Evolutionary conservation across 2,797 vertebrate species (phyloP).

Genomic region (Pristis pectinata): DNA sequence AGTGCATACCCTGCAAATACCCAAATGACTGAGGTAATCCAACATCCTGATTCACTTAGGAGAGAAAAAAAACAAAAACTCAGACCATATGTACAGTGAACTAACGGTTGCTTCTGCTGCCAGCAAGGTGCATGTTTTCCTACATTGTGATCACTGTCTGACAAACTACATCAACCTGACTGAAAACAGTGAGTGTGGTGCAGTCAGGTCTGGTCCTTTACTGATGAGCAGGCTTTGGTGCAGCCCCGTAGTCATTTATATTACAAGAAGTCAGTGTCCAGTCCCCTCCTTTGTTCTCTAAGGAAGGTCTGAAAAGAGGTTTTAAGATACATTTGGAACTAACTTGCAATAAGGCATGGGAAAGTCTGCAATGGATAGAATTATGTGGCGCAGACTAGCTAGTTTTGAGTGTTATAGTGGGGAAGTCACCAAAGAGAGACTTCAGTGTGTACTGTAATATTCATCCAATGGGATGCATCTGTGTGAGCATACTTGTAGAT

Average conservation of each 20-base stretch:
- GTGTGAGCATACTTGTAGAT: no score
- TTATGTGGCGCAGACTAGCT: no score
- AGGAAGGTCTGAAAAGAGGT: no score
- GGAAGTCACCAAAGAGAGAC: no score
- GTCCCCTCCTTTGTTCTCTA: background rate
- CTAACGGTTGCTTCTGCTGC: background rate
- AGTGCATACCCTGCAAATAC: background rate
- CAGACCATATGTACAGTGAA: constrained; percentile 13
- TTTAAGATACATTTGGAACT: no score
- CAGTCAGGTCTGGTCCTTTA: background rate
- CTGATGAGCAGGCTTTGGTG: background rate
- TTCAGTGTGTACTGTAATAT: no score
- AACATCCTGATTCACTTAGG: constrained; percentile 22
- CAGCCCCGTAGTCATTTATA: background rate
- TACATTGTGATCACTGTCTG: background rate
- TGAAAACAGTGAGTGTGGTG: background rate
- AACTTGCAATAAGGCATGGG: no score
- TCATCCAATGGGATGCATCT: no score
- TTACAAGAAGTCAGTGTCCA: background rate
- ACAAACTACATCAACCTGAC: background rate
- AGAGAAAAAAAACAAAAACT: constrained; percentile 25
- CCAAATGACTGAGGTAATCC: background rate
- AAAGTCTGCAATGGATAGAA: no score
- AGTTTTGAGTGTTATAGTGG: no score
- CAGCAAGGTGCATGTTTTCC: constrained; percentile 18